Evolutionary conservation across 2,797 vertebrate species (phyloP).

Genomic region (Platyrinchus mystaceus): DNA sequence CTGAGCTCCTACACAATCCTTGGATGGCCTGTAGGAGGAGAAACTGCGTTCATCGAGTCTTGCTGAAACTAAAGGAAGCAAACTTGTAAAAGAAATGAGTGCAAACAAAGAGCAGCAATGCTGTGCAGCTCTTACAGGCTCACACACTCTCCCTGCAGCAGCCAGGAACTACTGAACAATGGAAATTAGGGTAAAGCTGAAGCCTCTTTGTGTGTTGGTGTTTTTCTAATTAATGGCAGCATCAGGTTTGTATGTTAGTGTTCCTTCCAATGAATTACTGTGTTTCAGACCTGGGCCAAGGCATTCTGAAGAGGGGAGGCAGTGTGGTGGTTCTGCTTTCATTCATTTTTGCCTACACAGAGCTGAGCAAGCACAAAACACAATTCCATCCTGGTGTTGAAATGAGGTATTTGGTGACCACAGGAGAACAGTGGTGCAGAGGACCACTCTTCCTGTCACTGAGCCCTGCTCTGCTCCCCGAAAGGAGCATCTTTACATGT

Average conservation of each 20-base stretch:
- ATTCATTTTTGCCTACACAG: fast-evolving
- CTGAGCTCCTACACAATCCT: not conserved
- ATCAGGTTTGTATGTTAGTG: not conserved
- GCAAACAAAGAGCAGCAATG: fast-evolving
- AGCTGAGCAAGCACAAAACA: not conserved
- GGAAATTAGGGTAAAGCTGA: not conserved
- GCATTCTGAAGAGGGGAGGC: not conserved
- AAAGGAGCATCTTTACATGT: not conserved
- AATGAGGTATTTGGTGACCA: not conserved
- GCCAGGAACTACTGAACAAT: not conserved
- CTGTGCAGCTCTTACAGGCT: not conserved
- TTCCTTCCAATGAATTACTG: not conserved
- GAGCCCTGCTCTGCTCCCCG: not conserved
- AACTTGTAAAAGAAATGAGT: not conserved
- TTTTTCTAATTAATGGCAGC: not conserved
- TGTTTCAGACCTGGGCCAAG: not conserved
- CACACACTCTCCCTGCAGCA: not conserved
- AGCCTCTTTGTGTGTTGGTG: not conserved
- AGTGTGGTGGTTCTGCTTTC: not conserved
- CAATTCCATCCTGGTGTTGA: not conserved
- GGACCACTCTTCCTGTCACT: not conserved
- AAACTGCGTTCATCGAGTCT: not conserved
- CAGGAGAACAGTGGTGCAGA: not conserved
- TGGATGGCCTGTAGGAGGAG: not conserved
- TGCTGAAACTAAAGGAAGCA: not conserved